A percentile compares a stretch with the other conserved stretches of the same genome.
Evolutionary conservation across 2,113 vertebrate genomes (phyloP).

Genomic region (Tenrec ecaudatus): DNA sequence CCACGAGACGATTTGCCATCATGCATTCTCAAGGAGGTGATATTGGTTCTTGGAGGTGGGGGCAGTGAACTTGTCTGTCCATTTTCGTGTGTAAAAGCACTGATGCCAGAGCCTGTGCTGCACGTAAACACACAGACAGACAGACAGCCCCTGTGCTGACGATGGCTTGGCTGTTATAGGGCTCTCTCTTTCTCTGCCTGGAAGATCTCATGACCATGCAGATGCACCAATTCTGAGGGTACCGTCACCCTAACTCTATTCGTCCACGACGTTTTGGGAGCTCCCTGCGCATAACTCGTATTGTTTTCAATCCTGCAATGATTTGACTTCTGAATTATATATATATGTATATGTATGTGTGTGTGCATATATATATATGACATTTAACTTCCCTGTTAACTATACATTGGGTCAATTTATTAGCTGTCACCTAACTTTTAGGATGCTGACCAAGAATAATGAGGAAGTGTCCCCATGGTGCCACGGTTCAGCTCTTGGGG

Average conservation of each 20-base stretch:
- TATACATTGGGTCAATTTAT: background rate
- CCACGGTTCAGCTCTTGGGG: no score
- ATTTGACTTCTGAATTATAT: background rate
- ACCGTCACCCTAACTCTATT: no score
- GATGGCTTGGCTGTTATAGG: no score
- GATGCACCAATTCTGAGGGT: no score
- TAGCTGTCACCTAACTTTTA: background rate
- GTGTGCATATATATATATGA: no score
- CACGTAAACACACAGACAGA: conserved; percentile 90
- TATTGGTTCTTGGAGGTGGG: conserved; percentile 88
- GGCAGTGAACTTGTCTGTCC: conserved; percentile 81
- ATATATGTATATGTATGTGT: no score
- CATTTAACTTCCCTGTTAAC: background rate
- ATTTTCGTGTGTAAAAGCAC: conserved; percentile 89
- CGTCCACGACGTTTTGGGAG: no score
- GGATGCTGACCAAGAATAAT: conserved; percentile 11
- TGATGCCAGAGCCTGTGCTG: conserved; percentile 76
- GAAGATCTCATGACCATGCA: no score
- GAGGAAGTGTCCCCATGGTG: background rate
- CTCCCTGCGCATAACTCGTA: background rate
- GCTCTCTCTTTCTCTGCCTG: no score
- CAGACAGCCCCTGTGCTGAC: conserved; percentile 81
- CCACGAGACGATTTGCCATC: background rate
- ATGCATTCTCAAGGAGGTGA: background rate
- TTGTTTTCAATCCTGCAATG: background rate